phyloP scores from a whole-genome alignment of 1,140 invertebrate species.

The Dreissena rostriformis region DNA sequence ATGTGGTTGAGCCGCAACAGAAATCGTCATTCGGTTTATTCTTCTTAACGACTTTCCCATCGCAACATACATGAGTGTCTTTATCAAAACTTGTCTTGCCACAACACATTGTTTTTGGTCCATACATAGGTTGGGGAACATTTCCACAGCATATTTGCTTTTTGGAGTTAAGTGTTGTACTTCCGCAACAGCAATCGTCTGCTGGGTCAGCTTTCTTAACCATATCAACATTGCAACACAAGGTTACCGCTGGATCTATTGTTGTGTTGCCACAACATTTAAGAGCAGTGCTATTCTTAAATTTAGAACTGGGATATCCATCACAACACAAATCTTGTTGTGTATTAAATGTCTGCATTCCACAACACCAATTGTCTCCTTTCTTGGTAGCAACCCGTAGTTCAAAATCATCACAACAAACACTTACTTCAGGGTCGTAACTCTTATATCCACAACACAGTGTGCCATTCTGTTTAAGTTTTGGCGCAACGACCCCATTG shows the following conservation, averaged over 20 bases:
- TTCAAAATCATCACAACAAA: slow-evolving; percentile 24
- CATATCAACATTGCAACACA: slow-evolving; percentile 36
- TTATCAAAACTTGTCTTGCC: slow-evolving; percentile 6
- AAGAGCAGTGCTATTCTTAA: too few relatives aligned
- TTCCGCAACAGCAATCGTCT: slow-evolving; percentile 38
- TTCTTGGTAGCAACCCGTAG: not conserved
- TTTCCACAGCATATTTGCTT: slow-evolving; percentile 27
- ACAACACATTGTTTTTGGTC: slow-evolving; percentile 26
- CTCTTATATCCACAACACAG: slow-evolving; percentile 27
- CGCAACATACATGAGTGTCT: slow-evolving; percentile 22
- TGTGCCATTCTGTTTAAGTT: not conserved
- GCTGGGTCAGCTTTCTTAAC: not conserved
- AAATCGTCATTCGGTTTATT: not conserved
- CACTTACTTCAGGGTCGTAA: slow-evolving; percentile 16
- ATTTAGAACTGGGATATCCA: not conserved
- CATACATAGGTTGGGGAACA: not conserved
- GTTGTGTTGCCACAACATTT: slow-evolving; percentile 1
- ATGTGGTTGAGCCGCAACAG: slow-evolving; percentile 23
- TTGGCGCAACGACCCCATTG: not conserved
- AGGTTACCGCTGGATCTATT: not conserved
- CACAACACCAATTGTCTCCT: slow-evolving; percentile 29
- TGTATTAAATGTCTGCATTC: not conserved
- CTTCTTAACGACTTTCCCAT: slow-evolving; percentile 11
- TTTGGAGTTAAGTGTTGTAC: slow-evolving; percentile 12
- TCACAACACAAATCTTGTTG: slow-evolving; percentile 21